phyloP scores from a whole-genome alignment of 1,140 invertebrate genomes.

The Eriocheir sinensis region DNA sequence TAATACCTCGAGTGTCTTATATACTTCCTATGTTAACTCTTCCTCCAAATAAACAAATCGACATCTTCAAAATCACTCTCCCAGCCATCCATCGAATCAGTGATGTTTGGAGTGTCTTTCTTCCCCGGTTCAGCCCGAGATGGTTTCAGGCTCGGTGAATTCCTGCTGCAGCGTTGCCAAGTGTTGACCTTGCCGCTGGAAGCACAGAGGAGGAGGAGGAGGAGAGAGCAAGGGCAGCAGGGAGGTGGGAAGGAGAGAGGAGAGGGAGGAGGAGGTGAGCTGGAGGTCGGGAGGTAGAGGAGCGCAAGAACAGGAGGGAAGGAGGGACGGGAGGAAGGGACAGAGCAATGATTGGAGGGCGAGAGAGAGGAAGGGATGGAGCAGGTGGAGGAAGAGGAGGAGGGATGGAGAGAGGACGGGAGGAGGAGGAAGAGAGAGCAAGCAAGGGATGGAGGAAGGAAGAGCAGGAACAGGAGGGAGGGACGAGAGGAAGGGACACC shows the following conservation, averaged over 20 bases:
- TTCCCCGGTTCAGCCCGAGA: neutral
- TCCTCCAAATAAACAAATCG: too few species aligned
- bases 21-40: too few species aligned
- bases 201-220: neutral
- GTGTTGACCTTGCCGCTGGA: slow-evolving; percentile 19
- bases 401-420: neutral
- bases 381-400: neutral
- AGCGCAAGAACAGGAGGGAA: neutral
- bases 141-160: slow-evolving; percentile 2
- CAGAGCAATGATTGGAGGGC: too few species aligned
- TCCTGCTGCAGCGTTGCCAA: neutral
- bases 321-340: too few species aligned
- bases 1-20: too few species aligned
- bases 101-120: too few species aligned
- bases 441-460: too few species aligned
- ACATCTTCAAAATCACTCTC: too few species aligned
- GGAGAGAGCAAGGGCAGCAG: neutral
- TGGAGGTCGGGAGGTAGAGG: neutral
- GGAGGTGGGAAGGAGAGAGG: neutral
- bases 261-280: too few species aligned
- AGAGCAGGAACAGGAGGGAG: too few species aligned
- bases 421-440: too few species aligned
- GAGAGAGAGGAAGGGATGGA: neutral
- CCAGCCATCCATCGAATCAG: neutral
- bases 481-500: too few species aligned